Evolutionary conservation across 2,888 invertebrate genomes (phyloP).

Genomic region (Philaethria dido): DNA sequence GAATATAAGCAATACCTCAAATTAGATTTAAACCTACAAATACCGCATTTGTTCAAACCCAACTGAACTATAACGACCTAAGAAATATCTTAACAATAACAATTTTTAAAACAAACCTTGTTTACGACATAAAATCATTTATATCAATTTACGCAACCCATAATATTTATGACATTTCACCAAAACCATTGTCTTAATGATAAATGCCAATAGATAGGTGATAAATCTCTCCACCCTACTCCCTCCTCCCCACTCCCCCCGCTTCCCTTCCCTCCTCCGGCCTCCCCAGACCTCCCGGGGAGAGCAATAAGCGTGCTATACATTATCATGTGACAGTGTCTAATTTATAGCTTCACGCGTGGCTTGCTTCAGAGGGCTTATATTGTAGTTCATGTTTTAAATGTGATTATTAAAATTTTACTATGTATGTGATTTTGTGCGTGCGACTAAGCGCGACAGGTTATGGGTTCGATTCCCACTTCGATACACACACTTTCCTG

Average conservation of each 20-base stretch:
- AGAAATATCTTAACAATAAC: background rate
- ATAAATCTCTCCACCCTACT: slow-evolving; percentile 32
- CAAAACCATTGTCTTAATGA: slow-evolving; percentile 25
- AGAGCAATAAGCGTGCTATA: slow-evolving; percentile 41
- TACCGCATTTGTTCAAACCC: too few species aligned
- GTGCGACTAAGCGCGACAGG: too few species aligned
- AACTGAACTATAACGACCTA: too few species aligned
- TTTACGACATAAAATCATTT: background rate
- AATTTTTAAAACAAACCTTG: background rate
- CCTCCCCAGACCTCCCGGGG: slow-evolving; percentile 16
- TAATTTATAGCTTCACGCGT: slow-evolving; percentile 44
- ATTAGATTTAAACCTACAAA: too few species aligned
- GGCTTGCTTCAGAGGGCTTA: slow-evolving; percentile 22
- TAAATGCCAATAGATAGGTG: slow-evolving; percentile 34
- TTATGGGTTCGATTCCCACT: too few species aligned
- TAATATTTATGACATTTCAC: slow-evolving; percentile 18
- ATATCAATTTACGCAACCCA: background rate
- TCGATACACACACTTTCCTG: too few species aligned
- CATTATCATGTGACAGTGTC: slow-evolving; percentile 42
- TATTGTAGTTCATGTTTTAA: background rate
- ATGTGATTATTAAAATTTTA: background rate
- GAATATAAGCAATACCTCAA: too few species aligned
- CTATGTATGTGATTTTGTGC: too few species aligned
- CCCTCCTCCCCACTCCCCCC: background rate
- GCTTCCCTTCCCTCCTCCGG: background rate